These are phyloP conservation scores for Meteorus sp. DNA, from an alignment of 1,140 invertebrate species.

Conservation along the genomic window DNA sequence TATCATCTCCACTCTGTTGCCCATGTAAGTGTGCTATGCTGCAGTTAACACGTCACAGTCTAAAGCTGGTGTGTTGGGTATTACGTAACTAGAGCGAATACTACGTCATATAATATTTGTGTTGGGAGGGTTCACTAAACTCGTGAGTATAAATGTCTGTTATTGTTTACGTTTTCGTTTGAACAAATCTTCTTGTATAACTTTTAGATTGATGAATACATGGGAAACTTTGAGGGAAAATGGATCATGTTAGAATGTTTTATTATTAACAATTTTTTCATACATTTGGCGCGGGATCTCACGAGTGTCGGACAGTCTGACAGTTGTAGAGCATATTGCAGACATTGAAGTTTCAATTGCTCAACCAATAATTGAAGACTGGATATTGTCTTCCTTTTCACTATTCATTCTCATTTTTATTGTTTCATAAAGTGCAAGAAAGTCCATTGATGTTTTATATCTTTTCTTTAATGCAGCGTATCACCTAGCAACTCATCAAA, in stretches of 20 bases:
- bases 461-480: conserved; percentile 57
- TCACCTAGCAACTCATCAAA: conserved; percentile 68
- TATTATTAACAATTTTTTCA: too few relatives aligned
- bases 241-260: too few relatives aligned
- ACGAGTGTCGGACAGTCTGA: too few relatives aligned
- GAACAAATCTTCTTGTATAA: not conserved
- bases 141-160: not conserved
- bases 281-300: too few relatives aligned
- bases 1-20: conserved; percentile 72
- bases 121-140: not conserved
- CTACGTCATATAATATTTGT: not conserved
- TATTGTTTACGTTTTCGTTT: not conserved
- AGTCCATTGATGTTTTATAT: not conserved
- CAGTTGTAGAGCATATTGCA: too few relatives aligned
- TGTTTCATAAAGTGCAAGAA: not conserved
- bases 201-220: too few relatives aligned
- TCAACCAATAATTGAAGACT: too few relatives aligned
- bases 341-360: too few relatives aligned
- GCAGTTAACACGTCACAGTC: too few relatives aligned
- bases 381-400: too few relatives aligned
- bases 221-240: not conserved
- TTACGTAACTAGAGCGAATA: not conserved
- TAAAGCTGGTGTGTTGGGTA: not conserved
- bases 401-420: too few relatives aligned
- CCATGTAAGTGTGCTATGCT: conserved; percentile 62